Base-by-base conservation (phyloP, 2,888 invertebrate species). In the Volucella bombylans region DNA sequence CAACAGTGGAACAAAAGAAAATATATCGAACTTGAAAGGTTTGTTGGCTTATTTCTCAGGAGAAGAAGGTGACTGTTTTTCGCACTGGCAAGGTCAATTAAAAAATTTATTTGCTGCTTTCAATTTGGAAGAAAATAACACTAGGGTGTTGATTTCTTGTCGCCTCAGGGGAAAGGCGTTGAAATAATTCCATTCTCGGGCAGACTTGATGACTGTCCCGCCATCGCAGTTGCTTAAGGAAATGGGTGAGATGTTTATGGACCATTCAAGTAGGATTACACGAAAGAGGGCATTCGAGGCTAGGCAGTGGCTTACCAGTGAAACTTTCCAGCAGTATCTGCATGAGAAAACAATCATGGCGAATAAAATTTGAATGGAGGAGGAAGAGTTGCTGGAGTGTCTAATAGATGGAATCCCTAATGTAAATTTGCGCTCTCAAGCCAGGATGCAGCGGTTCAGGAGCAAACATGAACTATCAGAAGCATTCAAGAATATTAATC, bases 391-490 rank as follows among this genome's bases (percentile, higher is more conserved):
- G 4, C 39, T 59, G 9, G 57, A 69, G 15, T 69, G 47, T 39
- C 12, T 69, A 2, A 45, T 68, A 6, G 69, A 69, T 38, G 49
- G 69, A 6, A 57, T 69, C 2, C 47, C 57, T 3, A 39, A 69
- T 39, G 38, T 45, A 49, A 38, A 69, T 49, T 69, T 69, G 47
- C 47, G 18, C 14, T 18, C 45, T 11, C 69, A 69, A 38, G 57
- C 59, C n/a, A 69, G 38, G 23, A 69, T 69, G 45, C 68, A 68
- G 55, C 52, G 68, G 6, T 68, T 68, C 47, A 14, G 31, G 12
- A 38, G 8, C 9, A 38, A 45, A 11, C 8, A 57, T n/a, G 2
- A 69, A 31, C 12, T 69, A n/a, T 43, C 49, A 15, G n/a, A 69
- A 39, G 57, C 59, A 8, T 69, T 69, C 62, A 64, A 55, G 10